Evolutionary conservation across 2,113 vertebrate species (phyloP).

Genomic region (Perca flavescens): DNA sequence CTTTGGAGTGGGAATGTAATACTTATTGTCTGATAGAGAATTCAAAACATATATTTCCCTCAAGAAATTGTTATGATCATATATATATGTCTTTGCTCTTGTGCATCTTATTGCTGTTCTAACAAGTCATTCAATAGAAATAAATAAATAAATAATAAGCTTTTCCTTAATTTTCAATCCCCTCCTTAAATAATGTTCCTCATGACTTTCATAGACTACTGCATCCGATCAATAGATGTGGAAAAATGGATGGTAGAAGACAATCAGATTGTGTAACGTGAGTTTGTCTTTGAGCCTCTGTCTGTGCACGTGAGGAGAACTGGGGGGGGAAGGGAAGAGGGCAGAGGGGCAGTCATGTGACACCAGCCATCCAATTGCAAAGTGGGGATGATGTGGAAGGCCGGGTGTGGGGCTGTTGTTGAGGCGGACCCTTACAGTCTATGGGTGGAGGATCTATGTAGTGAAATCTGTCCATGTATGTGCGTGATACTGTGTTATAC

Average conservation of each 20-base stretch:
- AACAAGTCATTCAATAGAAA: neutral
- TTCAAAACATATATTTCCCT: constrained; percentile 14
- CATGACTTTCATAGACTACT: neutral
- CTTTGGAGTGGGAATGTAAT: constrained; percentile 16
- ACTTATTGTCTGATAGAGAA: neutral
- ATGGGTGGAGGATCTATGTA: neutral
- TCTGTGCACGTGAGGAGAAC: constrained; percentile 64
- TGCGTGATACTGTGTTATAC: neutral
- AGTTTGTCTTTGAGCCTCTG: constrained; percentile 41
- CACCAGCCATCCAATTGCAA: constrained; percentile 38
- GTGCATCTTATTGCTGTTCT: neutral
- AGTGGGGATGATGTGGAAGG: constrained; percentile 30
- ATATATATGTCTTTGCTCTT: neutral
- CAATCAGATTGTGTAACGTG: constrained; percentile 32
- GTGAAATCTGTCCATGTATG: neutral
- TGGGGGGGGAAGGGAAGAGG: constrained; percentile 3
- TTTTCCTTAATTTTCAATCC: neutral
- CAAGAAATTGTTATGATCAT: neutral
- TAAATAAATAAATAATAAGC: neutral
- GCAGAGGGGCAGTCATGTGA: constrained; percentile 51
- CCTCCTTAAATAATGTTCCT: constrained; percentile 1
- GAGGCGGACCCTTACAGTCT: neutral
- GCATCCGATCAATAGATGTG: constrained; percentile 47
- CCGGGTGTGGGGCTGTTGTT: constrained; percentile 36
- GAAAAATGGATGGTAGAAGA: neutral